These are phyloP conservation scores for Percopsis transmontana DNA, from an alignment of 2,113 vertebrate species.

Conservation along the genomic window DNA sequence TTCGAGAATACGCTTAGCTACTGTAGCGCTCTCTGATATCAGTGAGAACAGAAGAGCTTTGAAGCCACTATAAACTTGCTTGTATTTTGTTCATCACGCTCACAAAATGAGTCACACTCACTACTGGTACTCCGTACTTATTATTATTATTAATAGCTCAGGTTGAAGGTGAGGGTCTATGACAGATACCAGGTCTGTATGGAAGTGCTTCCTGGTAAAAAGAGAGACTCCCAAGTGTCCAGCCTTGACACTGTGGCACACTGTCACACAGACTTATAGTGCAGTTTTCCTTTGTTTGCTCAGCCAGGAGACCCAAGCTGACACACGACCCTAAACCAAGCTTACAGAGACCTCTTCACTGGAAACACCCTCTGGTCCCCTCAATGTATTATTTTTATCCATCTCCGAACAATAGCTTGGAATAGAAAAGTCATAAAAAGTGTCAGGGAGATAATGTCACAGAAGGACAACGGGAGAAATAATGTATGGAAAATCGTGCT, in stretches of 20 bases:
- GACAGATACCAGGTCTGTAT: conserved; percentile 19
- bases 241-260: conserved; percentile 58
- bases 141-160: conserved; percentile 67
- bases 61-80: conserved; percentile 6
- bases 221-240: conserved; percentile 50
- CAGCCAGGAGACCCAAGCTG: conserved; percentile 59
- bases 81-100: conserved; percentile 32
- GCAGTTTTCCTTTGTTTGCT: conserved; percentile 71
- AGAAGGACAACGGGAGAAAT: conserved; percentile 37
- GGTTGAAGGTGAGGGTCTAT: conserved; percentile 64
- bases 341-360: conserved; percentile 56
- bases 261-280: conserved; percentile 57
- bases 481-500: conserved; percentile 45
- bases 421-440: conserved; percentile 59
- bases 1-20: too few species aligned
- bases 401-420: conserved; percentile 74
- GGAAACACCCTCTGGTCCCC: conserved; percentile 69
- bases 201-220: conserved; percentile 33
- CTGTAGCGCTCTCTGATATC: background rate
- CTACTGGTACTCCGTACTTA: background rate
- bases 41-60: background rate
- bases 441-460: conserved; percentile 55
- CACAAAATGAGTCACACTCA: background rate
- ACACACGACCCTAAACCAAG: conserved; percentile 56
- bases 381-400: conserved; percentile 75